Evolutionary conservation across 2,797 vertebrate genomes (phyloP), one percentile per base, ranked within the genome.

Genomic region (Urosaurus nigricauda): DNA sequence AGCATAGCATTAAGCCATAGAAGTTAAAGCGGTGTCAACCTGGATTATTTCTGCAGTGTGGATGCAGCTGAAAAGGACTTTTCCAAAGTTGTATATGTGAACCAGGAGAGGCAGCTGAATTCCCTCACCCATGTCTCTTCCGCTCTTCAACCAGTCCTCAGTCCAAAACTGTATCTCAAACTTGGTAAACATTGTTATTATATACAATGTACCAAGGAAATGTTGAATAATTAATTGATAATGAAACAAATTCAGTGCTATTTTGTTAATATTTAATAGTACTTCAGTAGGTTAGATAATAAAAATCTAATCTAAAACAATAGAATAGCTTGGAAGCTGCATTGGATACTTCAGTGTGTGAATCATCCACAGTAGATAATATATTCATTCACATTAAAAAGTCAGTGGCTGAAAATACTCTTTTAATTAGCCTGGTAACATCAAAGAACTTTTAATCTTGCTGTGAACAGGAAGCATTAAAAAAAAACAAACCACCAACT

Each of bases 181-280:
- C 13, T 35, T 63, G 32, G 19, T 78, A 53, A 29, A 21, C 17
- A 21, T 77, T 53, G 40, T 63, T 37, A 51, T 63, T 75, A 47
- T 83, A 63, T 77, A 75, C 40, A 84, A n/a, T 21, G 29, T 40
- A 37, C 29, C 40, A 65, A 68, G 4, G 5, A 26, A 86, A 85
- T 84, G 87, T 88, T 91, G 87, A 93, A 92, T 91, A 83, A 93
- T 93, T 91, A 89, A 93, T 90, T 92, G 85, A 84, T 91, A 29
- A 89, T 86, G 89, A 93, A 91, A 74, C 37, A 47, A 8, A 83
- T 73, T 60, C 73, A 58, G 5, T 83, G 14, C 74, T 86, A 17
- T 32, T n/a, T 47, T 77, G 86, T 63, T 86, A 87, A 80, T 90
- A 75, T 79, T 87, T 82, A 82, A 47, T 83, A 71, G 4, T 91